Conservation (phyloP, 2,113 vertebrate species). For the Lipophrys pholis region DNA sequence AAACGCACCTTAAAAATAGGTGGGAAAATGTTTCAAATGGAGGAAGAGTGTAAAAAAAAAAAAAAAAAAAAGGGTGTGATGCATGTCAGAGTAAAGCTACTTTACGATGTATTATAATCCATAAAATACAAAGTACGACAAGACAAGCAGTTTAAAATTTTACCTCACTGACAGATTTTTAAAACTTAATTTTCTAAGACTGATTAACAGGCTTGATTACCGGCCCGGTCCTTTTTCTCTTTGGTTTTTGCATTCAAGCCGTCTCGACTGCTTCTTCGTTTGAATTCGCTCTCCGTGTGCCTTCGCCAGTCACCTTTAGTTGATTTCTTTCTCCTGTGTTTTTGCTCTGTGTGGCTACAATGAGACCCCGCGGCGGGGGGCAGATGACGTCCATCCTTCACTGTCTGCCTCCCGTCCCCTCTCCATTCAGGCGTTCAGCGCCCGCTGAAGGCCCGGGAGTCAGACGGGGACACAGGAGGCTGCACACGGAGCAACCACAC, state of each 20-base stretch:
- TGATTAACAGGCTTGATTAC: not conserved
- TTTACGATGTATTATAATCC: too few species aligned
- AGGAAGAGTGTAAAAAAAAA: too few species aligned
- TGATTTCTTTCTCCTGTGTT: not conserved
- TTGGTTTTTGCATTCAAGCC: not conserved
- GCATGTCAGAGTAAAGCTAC: not conserved
- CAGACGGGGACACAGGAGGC: constrained; percentile 62
- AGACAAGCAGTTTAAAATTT: too few species aligned
- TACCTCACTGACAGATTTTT: too few species aligned
- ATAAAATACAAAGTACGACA: too few species aligned
- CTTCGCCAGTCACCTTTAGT: not conserved
- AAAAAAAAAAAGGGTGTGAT: too few species aligned
- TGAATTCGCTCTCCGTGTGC: not conserved
- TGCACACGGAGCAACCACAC: constrained; percentile 52
- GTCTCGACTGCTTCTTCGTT: not conserved
- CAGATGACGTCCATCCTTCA: constrained; percentile 63
- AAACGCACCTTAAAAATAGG: too few species aligned
- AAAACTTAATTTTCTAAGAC: too few species aligned
- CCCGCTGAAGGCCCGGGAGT: constrained; percentile 59
- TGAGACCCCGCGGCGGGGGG: constrained; percentile 26
- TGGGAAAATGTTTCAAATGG: too few species aligned
- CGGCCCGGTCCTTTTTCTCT: not conserved
- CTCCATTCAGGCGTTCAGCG: constrained; percentile 40
- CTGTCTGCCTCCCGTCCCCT: constrained; percentile 34
- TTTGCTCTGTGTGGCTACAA: constrained; percentile 18